Percentiles rank a stretch among this genome's conserved stretches.
Conservation (phyloP, 2,113 vertebrate species). For the Argyrosomus japonicus region DNA sequence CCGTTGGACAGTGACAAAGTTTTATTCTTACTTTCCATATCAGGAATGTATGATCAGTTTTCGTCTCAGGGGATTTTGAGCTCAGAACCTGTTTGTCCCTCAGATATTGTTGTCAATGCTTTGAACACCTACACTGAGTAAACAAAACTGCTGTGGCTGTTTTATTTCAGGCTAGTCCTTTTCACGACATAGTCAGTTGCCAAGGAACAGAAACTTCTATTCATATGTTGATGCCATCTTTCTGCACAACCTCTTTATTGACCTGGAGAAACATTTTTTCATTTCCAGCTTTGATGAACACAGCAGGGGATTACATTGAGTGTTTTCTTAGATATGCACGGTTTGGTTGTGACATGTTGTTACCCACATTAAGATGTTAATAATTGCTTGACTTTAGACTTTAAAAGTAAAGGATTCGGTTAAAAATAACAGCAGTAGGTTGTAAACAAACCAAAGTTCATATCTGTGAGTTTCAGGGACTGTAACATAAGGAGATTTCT, state of each 20-base stretch:
- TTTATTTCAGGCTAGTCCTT: neutral
- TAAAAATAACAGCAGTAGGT: neutral
- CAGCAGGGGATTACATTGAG: neutral
- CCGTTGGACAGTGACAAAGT: neutral
- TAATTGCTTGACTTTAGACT: neutral
- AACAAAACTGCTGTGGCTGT: neutral
- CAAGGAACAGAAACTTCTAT: slow-evolving; percentile 55
- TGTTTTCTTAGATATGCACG: neutral
- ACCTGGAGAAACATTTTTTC: too few relatives aligned
- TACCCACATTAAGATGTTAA: neutral
- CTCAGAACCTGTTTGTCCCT: neutral
- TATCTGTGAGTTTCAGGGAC: slow-evolving; percentile 1
- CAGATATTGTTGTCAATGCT: neutral
- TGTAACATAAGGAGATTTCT: slow-evolving; percentile 63
- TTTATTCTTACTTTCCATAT: neutral
- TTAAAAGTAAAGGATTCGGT: neutral
- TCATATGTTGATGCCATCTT: slow-evolving; percentile 57
- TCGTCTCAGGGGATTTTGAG: neutral
- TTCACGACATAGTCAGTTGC: slow-evolving; percentile 41
- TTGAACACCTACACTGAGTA: neutral
- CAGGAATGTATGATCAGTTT: neutral
- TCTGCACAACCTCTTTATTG: neutral
- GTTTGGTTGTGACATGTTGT: neutral
- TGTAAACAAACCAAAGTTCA: slow-evolving; percentile 57
- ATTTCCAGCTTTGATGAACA: neutral